Evolutionary conservation across 2,888 invertebrate genomes (phyloP).

Genomic region (Oxyteleia sp.): DNA sequence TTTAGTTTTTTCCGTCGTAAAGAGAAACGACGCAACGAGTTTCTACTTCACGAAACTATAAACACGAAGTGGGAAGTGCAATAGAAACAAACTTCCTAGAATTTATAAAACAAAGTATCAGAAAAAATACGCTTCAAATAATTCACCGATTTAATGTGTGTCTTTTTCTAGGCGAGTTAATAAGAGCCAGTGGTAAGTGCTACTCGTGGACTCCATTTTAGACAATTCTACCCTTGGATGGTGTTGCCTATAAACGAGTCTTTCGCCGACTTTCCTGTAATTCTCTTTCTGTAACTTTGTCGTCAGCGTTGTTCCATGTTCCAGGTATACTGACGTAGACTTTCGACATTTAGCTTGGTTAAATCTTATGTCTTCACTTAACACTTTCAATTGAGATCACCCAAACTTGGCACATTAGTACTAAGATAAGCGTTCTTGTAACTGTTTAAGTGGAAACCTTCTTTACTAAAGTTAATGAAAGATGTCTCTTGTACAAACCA

Average conservation of each 20-base stretch:
- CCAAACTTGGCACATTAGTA: conserved; percentile 49
- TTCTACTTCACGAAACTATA: conserved; percentile 26
- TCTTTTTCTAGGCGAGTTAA: conserved; percentile 42
- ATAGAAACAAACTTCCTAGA: conserved; percentile 27
- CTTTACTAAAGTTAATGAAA: conserved; percentile 51
- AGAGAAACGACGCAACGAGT: conserved; percentile 26
- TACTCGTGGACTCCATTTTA: conserved; percentile 17
- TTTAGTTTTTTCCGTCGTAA: conserved; percentile 25
- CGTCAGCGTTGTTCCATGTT: conserved; percentile 18
- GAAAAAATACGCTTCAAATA: conserved; percentile 46
- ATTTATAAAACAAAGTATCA: conserved; percentile 34
- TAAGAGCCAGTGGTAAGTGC: conserved; percentile 32
- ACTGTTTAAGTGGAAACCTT: conserved; percentile 55
- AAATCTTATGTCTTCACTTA: conserved; percentile 59
- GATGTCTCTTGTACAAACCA: conserved; percentile 37
- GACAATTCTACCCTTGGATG: conserved; percentile 15
- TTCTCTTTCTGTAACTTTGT: conserved; percentile 58
- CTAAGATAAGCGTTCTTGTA: conserved; percentile 53
- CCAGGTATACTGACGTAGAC: conserved; percentile 32
- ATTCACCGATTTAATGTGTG: conserved; percentile 49
- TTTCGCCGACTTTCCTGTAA: conserved; percentile 51
- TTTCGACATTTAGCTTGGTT: conserved; percentile 55
- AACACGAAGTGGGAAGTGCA: conserved; percentile 15
- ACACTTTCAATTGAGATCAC: conserved; percentile 65
- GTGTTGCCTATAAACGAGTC: conserved; percentile 45